Base-by-base conservation (phyloP, 1,140 invertebrate genomes). In the Sinonovacula constricta region DNA sequence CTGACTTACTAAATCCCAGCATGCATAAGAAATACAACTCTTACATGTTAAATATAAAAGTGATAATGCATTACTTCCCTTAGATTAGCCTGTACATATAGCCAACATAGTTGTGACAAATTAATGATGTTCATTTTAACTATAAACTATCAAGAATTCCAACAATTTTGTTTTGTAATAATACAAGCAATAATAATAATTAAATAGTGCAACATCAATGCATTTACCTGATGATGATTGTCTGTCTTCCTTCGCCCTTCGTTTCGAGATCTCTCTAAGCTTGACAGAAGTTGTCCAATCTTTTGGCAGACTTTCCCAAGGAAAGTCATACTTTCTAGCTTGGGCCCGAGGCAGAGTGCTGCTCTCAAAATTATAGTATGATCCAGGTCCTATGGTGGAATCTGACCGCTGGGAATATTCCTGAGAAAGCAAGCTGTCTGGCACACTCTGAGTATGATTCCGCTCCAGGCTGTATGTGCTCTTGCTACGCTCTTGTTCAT, bases 211-310 rank as follows among this genome's bases (percentile, higher is more conserved):
- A n/a, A n/a, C n/a, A n/a, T n/a, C n/a, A n/a, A n/a, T n/a, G n/a
- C n/a, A 57, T 78, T 39, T 57, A 89, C 88, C 88, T 80, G 88
- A 89, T 4, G 88, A 89, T 24, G 87, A 88, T 53, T 88, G 85
- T 30, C 87, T 59, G 33, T 89, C 88, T 74, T 88, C 87, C 30
- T 81, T 79, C 5, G 82, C 79, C 39, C 84, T 81, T 26, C 85
- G 75, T 75, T 88, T 88, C 15, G 84, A 85, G 39, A 88, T 89
- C 63, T 89, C 86, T 51, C 88, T 80, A 26, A 89, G 65, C 68
- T 86, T 87, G 2, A 89, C 88, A n/a, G 88, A 86, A 14, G 87
- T 88, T 18, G 87, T 88, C 87, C 88, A 88, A 69, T 89, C 88
- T 51, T 88, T 88, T 5, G 88, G 88, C 34, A 88, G 71, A 53